These are phyloP conservation scores for Horisme vitalbata DNA, from an alignment of 2,888 invertebrate genomes.

Conservation along the genomic window DNA sequence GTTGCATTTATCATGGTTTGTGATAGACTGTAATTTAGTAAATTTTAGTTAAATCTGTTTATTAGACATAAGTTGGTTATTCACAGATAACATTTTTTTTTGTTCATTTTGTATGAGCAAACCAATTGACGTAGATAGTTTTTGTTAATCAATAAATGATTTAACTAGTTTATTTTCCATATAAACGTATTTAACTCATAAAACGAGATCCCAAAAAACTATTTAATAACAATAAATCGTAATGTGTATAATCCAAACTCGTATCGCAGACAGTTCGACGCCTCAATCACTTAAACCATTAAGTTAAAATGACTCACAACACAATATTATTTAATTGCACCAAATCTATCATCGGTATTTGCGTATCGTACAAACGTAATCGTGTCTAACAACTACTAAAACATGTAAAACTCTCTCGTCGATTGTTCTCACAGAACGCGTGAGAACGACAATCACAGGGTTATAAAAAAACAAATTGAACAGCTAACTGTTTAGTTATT, in stretches of 20 bases:
- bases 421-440: conserved; percentile 72
- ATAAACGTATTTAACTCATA: conserved; percentile 11
- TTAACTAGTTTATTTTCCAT: conserved; percentile 11
- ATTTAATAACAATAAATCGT: conserved; percentile 21
- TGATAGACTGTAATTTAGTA: too few relatives aligned
- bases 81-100: too few relatives aligned
- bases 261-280: conserved; percentile 31
- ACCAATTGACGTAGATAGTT: too few relatives aligned
- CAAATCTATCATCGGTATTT: conserved; percentile 51
- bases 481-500: conserved; percentile 73
- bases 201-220: conserved; percentile 17
- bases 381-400: conserved; percentile 56
- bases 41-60: too few relatives aligned
- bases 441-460: conserved; percentile 72
- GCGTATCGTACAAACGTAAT: conserved; percentile 65
- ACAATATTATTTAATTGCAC: conserved; percentile 35
- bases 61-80: too few relatives aligned
- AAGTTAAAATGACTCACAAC: conserved; percentile 36
- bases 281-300: conserved; percentile 30
- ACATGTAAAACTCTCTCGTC: conserved; percentile 55
- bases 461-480: conserved; percentile 39
- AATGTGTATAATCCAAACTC: conserved; percentile 14
- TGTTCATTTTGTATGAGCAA: too few relatives aligned
- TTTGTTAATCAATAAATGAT: not conserved
- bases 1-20: too few relatives aligned